These are phyloP conservation scores for Cerastis leucographa DNA, from an alignment of 2,888 invertebrate genomes.

Conservation along the genomic window DNA sequence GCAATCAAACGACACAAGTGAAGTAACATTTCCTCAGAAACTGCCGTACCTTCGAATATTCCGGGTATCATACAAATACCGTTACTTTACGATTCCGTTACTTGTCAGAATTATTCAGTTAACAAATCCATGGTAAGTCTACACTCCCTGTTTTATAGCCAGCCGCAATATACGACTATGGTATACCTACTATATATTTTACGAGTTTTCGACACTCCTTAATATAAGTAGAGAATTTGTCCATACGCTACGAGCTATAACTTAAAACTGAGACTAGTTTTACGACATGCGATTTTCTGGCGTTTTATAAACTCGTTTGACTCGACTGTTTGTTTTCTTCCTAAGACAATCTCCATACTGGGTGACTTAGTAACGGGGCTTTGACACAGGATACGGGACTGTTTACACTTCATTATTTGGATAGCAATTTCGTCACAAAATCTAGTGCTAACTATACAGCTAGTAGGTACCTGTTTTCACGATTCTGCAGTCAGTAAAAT, in stretches of 20 bases:
- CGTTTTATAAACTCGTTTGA: constrained; percentile 57
- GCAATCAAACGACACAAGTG: neutral
- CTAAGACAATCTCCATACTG: constrained; percentile 8
- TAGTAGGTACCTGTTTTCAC: neutral
- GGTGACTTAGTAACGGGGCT: constrained; percentile 9
- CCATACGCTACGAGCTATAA: constrained; percentile 78
- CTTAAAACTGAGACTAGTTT: constrained; percentile 77
- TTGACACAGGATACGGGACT: neutral
- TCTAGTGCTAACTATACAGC: constrained; percentile 6
- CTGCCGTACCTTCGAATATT: constrained; percentile 5
- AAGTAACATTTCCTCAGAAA: neutral
- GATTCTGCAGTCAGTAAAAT: constrained; percentile 28
- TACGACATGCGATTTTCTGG: constrained; percentile 77
- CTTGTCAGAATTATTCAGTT: constrained; percentile 51
- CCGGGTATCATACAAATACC: neutral
- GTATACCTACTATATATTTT: constrained; percentile 73
- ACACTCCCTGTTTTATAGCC: constrained; percentile 76
- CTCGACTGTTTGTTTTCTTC: constrained; percentile 48
- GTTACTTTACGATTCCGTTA: constrained; percentile 23
- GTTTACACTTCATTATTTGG: constrained; percentile 20
- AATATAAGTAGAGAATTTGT: constrained; percentile 80
- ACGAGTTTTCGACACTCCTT: constrained; percentile 79
- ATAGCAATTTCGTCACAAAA: constrained; percentile 12
- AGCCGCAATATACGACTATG: constrained; percentile 72
- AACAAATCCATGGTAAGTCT: constrained; percentile 59